These are phyloP conservation scores for Dugesia japonica DNA, from an alignment of 2,888 invertebrate species.

Conservation along the genomic window DNA sequence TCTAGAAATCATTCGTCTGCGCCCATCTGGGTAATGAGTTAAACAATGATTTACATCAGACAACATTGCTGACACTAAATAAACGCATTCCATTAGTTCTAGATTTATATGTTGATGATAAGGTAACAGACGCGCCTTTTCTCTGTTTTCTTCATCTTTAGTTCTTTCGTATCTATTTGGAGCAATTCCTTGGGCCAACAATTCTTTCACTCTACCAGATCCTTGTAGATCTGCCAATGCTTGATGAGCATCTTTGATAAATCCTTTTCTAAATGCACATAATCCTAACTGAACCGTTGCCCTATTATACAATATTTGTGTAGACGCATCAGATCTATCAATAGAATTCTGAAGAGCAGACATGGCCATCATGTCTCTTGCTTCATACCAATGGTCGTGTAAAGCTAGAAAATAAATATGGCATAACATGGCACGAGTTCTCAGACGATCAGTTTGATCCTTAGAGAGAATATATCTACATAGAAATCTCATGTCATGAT, in stretches of 20 bases:
- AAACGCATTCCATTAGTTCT: conserved; percentile 90
- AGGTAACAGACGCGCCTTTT: conserved; percentile 88
- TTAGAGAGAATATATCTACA: too few relatives aligned
- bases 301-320: conserved; percentile 79
- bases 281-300: conserved; percentile 94
- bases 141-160: too few relatives aligned
- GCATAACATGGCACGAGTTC: too few relatives aligned
- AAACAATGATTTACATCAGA: too few relatives aligned
- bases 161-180: too few relatives aligned
- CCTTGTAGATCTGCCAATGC: conserved; percentile 96
- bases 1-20: conserved; percentile 80
- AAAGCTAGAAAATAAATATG: conserved; percentile 95
- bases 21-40: conserved; percentile 90
- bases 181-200: conserved; percentile 62
- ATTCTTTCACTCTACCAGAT: conserved; percentile 88
- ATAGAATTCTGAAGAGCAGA: conserved; percentile 93
- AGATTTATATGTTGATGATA: conserved; percentile 99
- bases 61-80: conserved; percentile 95
- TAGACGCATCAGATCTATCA: conserved; percentile 66
- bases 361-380: conserved; percentile 74
- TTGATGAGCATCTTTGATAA: conserved; percentile 83
- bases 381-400: conserved; percentile 84
- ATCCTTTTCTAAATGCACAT: conserved; percentile 88
- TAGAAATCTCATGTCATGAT: too few relatives aligned
- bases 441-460: too few relatives aligned